phyloP scores from a whole-genome alignment of 2,888 invertebrate species.

The Agrochola lychnidis region DNA sequence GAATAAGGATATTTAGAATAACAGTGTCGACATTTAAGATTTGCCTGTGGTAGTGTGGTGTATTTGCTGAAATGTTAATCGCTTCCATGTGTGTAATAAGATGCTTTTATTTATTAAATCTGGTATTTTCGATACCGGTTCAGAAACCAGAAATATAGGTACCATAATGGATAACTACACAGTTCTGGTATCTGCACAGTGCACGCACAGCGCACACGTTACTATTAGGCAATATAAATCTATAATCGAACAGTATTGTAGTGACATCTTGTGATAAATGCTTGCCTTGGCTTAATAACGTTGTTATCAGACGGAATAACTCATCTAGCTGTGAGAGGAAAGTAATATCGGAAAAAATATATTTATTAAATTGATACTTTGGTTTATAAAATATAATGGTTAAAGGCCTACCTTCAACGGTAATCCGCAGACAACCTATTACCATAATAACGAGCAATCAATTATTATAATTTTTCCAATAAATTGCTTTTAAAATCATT shows the following conservation, averaged over 20 bases:
- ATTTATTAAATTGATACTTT: neutral
- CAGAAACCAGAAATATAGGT: constrained; percentile 10
- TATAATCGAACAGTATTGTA: neutral
- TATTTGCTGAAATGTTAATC: too few relatives aligned
- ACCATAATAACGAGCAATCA: constrained; percentile 31
- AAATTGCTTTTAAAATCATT: constrained; percentile 38
- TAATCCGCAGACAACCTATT: constrained; percentile 11
- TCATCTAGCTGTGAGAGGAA: neutral
- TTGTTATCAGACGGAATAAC: neutral
- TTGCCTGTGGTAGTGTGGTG: neutral
- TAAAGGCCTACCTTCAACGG: constrained; percentile 14
- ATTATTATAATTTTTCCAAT: constrained; percentile 42
- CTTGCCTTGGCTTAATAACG: neutral
- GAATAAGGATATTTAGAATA: neutral
- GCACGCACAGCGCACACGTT: neutral
- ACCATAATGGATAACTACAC: neutral
- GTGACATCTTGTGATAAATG: neutral
- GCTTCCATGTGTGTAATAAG: neutral
- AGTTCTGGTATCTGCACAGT: too few relatives aligned
- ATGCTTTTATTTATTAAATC: neutral
- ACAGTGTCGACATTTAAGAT: neutral
- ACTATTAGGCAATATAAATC: neutral
- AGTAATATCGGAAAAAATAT: neutral
- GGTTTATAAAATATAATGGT: neutral
- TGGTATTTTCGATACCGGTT: constrained; percentile 5